Base-by-base conservation (phyloP, 1,140 invertebrate genomes). In the Danaus plexippus region DNA sequence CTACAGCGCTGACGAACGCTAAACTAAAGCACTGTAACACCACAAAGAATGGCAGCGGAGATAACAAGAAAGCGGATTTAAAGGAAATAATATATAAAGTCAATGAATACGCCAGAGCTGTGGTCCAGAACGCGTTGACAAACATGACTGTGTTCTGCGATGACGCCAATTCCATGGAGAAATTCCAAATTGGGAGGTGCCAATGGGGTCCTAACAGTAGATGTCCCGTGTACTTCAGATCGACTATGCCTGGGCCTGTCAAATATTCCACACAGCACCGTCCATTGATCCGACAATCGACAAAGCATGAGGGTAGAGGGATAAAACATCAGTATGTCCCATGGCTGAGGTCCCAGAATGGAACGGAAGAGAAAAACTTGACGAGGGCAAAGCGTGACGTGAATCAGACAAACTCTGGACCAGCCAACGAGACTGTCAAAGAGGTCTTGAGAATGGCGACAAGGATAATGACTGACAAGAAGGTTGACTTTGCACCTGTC, bases 71-170 rank as follows among this genome's bases (percentile, higher is more conserved):
- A 47, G 15, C 58, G 9, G 73, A 75, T 51, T 52, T 80, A 7
- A 15, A 68, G 12, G 63, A 64, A 11, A 65, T 77, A 5, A 47
- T 77, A 0, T 62, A 70, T 45, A 42, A 59, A 0, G 50, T 79
- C 3, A 54, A 59, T 0, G 51, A 63, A 9, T 76, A 73, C 12
- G 57, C 67, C 0, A 62, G 69, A 55, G 43, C 43, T 0, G 67
- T 75, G n/a, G 67, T 75, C 0, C 63, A 71, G 9, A 55, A 68
- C 9, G 73, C 73, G 0, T 12, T 64, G 2, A 9, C 43, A 1
- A 80, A 81, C 63, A 13, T 73, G 11, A 77, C 72, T 9, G 45
- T 43, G 0, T 80, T 83, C 50, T 85, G 80, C 41, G 47, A 63
- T 9, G 45, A 51, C 2, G 61, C 62, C 0, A 52, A 69, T n/a